Conservation (phyloP, 2,797 vertebrate genomes). For the Phataginus tricuspis region DNA sequence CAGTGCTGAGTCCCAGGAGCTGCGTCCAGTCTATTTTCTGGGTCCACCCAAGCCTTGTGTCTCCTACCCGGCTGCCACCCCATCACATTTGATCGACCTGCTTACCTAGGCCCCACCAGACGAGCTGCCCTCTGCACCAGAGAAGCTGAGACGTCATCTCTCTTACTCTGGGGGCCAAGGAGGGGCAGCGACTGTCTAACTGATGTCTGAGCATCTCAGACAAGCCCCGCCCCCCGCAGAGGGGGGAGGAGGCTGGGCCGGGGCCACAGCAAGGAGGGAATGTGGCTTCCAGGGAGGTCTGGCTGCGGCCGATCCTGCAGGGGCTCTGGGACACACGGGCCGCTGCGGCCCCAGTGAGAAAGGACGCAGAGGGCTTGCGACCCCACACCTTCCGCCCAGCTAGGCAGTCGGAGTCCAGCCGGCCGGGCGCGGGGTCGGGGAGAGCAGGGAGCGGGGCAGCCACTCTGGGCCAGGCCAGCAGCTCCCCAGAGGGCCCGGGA, state of each 20-base stretch:
- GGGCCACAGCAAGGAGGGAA: background rate
- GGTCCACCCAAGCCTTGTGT: background rate
- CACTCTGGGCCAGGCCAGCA: background rate
- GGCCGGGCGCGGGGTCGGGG: too few relatives aligned
- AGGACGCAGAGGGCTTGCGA: background rate
- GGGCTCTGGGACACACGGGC: background rate
- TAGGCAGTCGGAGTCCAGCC: background rate
- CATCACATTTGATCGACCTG: background rate
- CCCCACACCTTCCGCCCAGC: background rate
- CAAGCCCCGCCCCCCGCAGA: too few relatives aligned
- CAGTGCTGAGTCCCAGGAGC: background rate
- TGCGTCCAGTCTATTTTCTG: background rate
- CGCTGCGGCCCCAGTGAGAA: background rate
- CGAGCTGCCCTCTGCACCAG: background rate
- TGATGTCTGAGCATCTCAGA: background rate
- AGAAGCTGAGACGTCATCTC: background rate
- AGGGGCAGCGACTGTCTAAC: too few relatives aligned
- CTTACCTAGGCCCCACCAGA: background rate
- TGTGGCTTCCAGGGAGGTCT: background rate
- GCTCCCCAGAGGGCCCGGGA: background rate
- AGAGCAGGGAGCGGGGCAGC: background rate
- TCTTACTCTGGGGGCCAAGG: background rate
- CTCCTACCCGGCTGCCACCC: background rate
- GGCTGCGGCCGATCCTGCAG: background rate
- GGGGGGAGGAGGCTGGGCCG: background rate